These are phyloP conservation scores for Tenthredo mesomela DNA, from an alignment of 2,888 invertebrate genomes.

Conservation along the genomic window DNA sequence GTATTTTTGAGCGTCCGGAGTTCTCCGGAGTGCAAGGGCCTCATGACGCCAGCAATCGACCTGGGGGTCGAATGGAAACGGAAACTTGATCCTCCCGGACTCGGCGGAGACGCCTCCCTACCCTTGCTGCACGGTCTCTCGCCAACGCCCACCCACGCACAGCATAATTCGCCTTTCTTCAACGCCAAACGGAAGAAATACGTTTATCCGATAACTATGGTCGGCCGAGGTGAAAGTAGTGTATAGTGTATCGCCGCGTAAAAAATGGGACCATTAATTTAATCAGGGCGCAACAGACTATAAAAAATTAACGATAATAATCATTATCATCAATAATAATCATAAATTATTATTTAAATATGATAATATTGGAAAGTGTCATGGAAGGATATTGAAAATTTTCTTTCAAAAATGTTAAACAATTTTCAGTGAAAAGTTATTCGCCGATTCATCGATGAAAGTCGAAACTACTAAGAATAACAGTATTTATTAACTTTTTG, in stretches of 20 bases:
- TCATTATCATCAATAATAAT: neutral
- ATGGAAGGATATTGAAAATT: neutral
- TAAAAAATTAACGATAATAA: constrained; percentile 23
- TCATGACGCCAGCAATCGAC: constrained; percentile 75
- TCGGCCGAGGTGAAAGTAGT: constrained; percentile 80
- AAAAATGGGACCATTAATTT: constrained; percentile 49
- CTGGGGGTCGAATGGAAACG: constrained; percentile 75
- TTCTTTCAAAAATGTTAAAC: neutral
- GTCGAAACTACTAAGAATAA: neutral
- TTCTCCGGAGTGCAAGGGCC: constrained; percentile 73
- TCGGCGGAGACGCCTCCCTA: constrained; percentile 78
- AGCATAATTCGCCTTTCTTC: constrained; percentile 79
- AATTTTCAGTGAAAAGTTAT: neutral
- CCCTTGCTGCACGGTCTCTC: constrained; percentile 80
- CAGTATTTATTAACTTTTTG: neutral
- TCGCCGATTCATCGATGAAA: neutral
- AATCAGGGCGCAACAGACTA: constrained; percentile 22
- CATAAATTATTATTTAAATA: neutral
- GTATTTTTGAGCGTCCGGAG: constrained; percentile 73
- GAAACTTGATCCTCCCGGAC: constrained; percentile 64
- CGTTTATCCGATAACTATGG: constrained; percentile 81
- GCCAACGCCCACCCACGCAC: constrained; percentile 71
- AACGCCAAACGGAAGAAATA: constrained; percentile 83
- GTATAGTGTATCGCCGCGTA: constrained; percentile 72
- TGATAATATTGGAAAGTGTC: constrained; percentile 2